phyloP scores from a whole-genome alignment of 64 coral and sea anemone species.

The Anthopleura sola region DNA sequence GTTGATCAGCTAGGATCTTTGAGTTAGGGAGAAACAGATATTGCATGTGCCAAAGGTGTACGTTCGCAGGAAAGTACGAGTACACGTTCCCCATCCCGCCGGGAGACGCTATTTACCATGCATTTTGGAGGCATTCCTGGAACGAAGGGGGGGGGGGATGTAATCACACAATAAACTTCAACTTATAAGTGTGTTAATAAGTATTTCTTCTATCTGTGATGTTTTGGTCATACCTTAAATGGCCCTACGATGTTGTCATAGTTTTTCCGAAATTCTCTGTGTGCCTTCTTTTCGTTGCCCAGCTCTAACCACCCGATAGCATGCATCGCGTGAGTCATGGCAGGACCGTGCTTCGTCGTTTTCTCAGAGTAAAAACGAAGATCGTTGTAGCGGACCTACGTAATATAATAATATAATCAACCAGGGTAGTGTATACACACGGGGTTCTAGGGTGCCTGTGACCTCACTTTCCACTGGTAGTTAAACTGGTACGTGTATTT shows the following conservation, averaged over 20 bases:
- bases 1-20: too few relatives aligned
- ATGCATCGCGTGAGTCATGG: conserved; percentile 92
- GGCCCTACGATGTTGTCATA: conserved; percentile 84
- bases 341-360: conserved; percentile 64
- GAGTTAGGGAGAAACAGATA: too few relatives aligned
- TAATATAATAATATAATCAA: not conserved
- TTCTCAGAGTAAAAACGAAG: conserved; percentile 50
- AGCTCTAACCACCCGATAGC: conserved; percentile 93
- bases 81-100: too few relatives aligned
- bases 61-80: too few relatives aligned
- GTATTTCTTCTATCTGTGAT: not conserved
- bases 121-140: too few relatives aligned
- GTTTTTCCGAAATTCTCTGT: conserved; percentile 59
- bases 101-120: too few relatives aligned
- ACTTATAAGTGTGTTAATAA: too few relatives aligned
- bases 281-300: conserved; percentile 48
- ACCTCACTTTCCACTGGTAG: too few relatives aligned
- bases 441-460: not conserved
- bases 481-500: too few relatives aligned
- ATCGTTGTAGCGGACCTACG: conserved; percentile 79
- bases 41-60: too few relatives aligned
- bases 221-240: conserved; percentile 63
- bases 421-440: not conserved
- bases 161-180: too few relatives aligned
- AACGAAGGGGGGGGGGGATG: too few relatives aligned